Evolutionary conservation across 1,140 invertebrate genomes (phyloP).

Genomic region (Goniozus legneri): DNA sequence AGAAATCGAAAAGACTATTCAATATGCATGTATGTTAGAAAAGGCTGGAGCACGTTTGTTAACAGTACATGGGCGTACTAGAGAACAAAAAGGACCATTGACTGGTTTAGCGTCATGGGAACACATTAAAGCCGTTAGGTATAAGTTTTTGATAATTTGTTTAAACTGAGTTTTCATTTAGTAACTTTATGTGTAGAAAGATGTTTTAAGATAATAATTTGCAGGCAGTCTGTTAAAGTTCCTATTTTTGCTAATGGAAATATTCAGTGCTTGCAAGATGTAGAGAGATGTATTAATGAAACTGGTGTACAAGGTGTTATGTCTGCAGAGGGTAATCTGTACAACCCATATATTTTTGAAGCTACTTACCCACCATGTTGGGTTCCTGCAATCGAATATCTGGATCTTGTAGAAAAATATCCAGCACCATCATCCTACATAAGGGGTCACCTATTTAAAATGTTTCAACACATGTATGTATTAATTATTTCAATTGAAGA

Average conservation of each 20-base stretch:
- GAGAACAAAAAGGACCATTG: constrained; percentile 91
- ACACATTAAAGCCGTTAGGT: constrained; percentile 89
- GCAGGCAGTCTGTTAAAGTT: constrained; percentile 78
- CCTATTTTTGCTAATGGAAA: constrained; percentile 98
- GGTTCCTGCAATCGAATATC: constrained; percentile 87
- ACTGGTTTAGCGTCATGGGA: constrained; percentile 95
- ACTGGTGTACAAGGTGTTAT: constrained; percentile 89
- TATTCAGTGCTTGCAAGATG: constrained; percentile 88
- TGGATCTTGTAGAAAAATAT: constrained; percentile 78
- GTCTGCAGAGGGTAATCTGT: constrained; percentile 91
- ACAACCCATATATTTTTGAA: constrained; percentile 90
- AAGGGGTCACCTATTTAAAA: constrained; percentile 94
- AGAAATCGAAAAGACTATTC: constrained; percentile 80
- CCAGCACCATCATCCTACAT: constrained; percentile 88
- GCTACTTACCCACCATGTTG: constrained; percentile 74
- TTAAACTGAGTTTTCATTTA: constrained; percentile 9
- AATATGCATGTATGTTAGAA: constrained; percentile 94
- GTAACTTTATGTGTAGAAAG: neutral
- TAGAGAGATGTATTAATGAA: constrained; percentile 76
- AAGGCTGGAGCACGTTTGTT: constrained; percentile 87
- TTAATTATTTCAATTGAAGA: constrained; percentile 2
- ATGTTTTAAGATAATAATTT: constrained; percentile 24
- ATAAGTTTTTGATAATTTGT: too few species aligned
- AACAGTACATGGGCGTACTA: constrained; percentile 93
- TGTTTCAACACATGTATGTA: constrained; percentile 92